Conservation (phyloP, 2,113 vertebrate genomes). For the Glaucidium brasilianum region DNA sequence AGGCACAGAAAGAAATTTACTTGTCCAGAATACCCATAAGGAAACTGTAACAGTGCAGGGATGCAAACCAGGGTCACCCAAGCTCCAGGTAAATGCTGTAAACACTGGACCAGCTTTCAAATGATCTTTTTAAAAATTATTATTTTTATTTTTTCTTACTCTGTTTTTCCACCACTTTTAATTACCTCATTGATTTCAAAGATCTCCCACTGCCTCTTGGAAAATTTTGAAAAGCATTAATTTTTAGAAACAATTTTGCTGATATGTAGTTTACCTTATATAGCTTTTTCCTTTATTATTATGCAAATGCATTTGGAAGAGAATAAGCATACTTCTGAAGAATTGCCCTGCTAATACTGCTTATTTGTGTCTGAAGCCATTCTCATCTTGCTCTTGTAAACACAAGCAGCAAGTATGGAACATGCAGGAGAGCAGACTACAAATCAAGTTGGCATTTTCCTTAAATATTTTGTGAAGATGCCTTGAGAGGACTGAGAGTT, state of each 20-base stretch:
- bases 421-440: neutral
- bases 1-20: neutral
- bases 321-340: constrained; percentile 25
- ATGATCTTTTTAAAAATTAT: neutral
- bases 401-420: neutral
- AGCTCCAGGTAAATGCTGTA: neutral
- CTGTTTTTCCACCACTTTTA: constrained; percentile 36
- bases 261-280: constrained; percentile 27
- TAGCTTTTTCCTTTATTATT: constrained; percentile 35
- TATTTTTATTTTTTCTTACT: neutral
- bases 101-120: neutral
- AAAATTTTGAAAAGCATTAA: constrained; percentile 45
- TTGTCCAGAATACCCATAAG: neutral
- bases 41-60: neutral
- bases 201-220: neutral
- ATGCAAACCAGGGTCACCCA: neutral
- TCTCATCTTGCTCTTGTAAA: constrained; percentile 22
- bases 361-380: constrained; percentile 19
- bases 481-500: neutral
- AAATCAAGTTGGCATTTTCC: neutral
- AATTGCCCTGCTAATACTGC: constrained; percentile 2
- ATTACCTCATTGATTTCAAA: constrained; percentile 64
- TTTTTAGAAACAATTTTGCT: constrained; percentile 52
- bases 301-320: constrained; percentile 41
- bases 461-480: neutral